Evolutionary conservation across 2,113 vertebrate species (phyloP).

Genomic region (Campylomormyrus tamandua): DNA sequence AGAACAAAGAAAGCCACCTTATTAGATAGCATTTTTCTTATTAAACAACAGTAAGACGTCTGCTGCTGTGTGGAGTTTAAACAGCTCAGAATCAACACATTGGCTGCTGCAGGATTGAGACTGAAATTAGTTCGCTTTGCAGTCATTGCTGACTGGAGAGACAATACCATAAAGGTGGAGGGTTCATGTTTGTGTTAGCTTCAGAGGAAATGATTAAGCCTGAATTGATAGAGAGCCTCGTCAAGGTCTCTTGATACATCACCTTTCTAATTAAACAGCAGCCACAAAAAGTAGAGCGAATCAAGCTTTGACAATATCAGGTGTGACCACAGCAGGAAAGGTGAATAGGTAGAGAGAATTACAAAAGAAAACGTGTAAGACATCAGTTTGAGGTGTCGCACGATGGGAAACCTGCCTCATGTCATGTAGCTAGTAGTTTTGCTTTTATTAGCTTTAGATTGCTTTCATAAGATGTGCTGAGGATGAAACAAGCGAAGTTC

Average conservation of each 20-base stretch:
- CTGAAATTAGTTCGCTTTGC: background rate
- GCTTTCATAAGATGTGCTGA: background rate
- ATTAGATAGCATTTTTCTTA: constrained; percentile 52
- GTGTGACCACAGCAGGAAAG: background rate
- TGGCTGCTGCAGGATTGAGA: background rate
- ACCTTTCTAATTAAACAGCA: background rate
- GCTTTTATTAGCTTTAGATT: background rate
- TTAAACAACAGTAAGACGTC: constrained; percentile 43
- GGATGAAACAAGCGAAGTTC: background rate
- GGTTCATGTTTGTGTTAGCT: background rate
- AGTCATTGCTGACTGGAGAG: background rate
- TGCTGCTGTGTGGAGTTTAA: background rate
- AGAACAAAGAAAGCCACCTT: constrained; percentile 66
- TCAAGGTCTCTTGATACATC: background rate
- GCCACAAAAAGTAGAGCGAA: background rate
- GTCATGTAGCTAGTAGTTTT: background rate
- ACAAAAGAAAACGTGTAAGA: background rate
- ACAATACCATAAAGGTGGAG: background rate
- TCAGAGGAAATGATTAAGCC: background rate
- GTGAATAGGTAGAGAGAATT: background rate
- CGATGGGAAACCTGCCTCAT: background rate
- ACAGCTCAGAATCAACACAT: background rate
- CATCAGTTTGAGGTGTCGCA: background rate
- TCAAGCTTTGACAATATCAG: background rate
- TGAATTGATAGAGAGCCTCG: background rate